These are phyloP conservation scores for Ictidomys tridecemlineatus DNA, from an alignment of 2,113 vertebrate species.

Conservation along the genomic window DNA sequence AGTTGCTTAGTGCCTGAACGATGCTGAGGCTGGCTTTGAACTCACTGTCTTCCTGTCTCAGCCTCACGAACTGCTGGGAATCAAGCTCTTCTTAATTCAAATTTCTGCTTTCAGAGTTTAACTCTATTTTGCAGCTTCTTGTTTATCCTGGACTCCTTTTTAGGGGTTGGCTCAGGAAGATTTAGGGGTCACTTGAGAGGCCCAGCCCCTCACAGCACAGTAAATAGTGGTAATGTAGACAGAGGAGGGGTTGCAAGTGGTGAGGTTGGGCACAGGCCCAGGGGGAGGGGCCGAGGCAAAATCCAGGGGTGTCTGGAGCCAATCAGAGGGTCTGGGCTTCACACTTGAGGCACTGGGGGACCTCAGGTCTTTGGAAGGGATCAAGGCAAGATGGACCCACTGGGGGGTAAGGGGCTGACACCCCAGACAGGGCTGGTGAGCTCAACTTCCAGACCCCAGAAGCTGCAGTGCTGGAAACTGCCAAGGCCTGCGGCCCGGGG, in stretches of 20 bases:
- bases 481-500: background rate
- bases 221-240: background rate
- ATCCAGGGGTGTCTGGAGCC: background rate
- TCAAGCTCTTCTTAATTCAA: background rate
- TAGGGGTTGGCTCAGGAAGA: background rate
- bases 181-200: background rate
- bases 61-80: no score
- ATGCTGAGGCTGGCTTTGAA: no score
- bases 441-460: background rate
- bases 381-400: background rate
- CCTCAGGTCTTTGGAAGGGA: background rate
- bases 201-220: background rate
- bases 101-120: background rate
- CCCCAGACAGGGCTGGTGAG: background rate
- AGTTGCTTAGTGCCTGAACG: no score
- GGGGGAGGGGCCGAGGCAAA: background rate
- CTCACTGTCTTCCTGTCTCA: no score
- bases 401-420: background rate
- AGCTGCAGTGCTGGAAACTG: background rate
- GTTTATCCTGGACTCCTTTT: background rate
- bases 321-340: background rate
- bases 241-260: background rate
- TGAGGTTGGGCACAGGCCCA: background rate
- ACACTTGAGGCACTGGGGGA: background rate
- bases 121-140: background rate